Evolutionary conservation across 2,113 vertebrate species (phyloP), one percentile per base, ranked within the genome.

Genomic region (Sebastes schlegelii): DNA sequence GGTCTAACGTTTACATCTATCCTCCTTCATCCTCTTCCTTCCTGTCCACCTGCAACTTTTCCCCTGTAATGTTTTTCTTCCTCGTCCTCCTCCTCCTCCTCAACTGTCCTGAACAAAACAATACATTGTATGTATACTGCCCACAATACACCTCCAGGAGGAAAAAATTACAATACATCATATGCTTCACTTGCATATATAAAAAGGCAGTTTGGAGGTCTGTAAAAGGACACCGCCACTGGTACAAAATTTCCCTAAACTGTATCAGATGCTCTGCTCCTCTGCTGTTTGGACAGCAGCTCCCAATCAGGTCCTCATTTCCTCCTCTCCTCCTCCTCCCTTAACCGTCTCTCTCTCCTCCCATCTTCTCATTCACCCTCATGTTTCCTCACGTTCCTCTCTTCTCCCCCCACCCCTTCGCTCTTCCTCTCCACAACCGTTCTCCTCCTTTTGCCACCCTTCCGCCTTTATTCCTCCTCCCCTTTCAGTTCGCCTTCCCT

Each of bases 271-370:
- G n/a, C 7, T 74, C 21, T 63, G 49, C 71, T 65, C 43, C 60
- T 65, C 52, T 49, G 48, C 55, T 42, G 60, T 75, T 77, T 78
- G 42, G 77, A 83, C 45, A 74, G 73, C 57, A 69, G 82, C 49
- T 75, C 34, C 71, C 61, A 17, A 80, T 74, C 63, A 80, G 61
- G 40, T 70, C 34, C 40, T 60, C 57, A 85, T 6, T 64, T 58
- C 58, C 40, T 68, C 51, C n/a, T 78, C 52, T 51, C 42, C 34
- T 49, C 70, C n/a, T 48, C 67, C 49, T 26, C 11, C 7, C n/a
- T 52, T 7, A 46, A 57, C 40, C 2, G 1, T 46, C 70, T 63
- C 57, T 17, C 51, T 66, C 23, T 77, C 34, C 48, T 34, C 60
- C 11, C 2, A 3, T 63, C 45, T 52, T 19, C 19, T 46, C 52